Evolutionary conservation across 2,113 vertebrate genomes (phyloP), one percentile per base, ranked within the genome.

Genomic region (Struthio camelus): DNA sequence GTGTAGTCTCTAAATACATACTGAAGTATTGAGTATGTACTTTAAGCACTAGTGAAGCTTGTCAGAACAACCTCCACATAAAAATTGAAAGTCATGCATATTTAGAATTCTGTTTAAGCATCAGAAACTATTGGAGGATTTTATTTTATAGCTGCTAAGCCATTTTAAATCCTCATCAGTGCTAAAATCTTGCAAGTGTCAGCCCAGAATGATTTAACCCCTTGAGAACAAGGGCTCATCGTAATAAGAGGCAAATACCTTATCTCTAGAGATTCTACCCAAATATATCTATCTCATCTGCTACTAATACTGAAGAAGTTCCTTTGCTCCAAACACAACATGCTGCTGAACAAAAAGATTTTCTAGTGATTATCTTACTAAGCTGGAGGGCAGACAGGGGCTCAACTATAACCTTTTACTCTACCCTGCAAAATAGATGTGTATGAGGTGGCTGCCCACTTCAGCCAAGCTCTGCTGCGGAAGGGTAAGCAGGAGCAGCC

Each of bases 41-140:
- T 92, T 87, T 50, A 85, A 81, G 66, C 87, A 66, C 66, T 87
- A 65, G 67, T 71, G 76, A 93, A 91, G 85, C 89, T 80, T 77
- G 71, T 87, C 89, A 90, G 71, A 66, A 27, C 30, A 84, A 80
- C 79, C 61, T 77, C 87, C 75, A 83, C 82, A 44, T 72, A 85
- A 85, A 87, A 93, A 76, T 8, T 80, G 44, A 93, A 66, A 91
- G 65, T 70, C 96, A 97, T 95, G 95, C 94, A 95, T 84, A 90
- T 80, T 71, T 92, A 59, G 90, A 94, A 71, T 48, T 80, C 92
- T 80, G 77, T 93, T 89, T 86, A 96, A 96, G 88, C 89, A 79
- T 94, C 87, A 87, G 90, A 94, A 91, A 75, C 56, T 92, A 90
- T 0, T 67, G 73, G 84, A 92, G 91, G 71, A 80, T 95, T 96